Evolutionary conservation across 1,140 invertebrate genomes (phyloP), one percentile per base, ranked within the genome.

Genomic region (Lordiphosa stackelbergi): DNA sequence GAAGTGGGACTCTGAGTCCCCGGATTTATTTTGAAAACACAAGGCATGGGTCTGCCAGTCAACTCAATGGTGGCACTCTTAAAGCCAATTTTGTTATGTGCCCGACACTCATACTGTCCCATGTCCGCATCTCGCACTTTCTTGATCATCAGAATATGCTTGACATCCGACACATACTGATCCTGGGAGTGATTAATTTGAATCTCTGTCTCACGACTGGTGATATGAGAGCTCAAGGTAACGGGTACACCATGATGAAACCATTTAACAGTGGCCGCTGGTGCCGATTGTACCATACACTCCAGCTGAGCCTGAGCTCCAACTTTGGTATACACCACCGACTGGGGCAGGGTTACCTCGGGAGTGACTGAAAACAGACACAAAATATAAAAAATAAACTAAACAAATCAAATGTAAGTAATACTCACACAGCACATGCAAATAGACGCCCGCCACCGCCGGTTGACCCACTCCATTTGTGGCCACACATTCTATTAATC

Each of bases 101-200:
- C 95, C 22, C 91, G 89, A 85, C 95, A 96, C 0, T 92, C 91
- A 77, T 95, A 96, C 63, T 91, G 90, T 0, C 94, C 95, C 53
- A 95, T 92, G 86, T 96, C 94, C 1, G 88, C 88, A 38, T 89
- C 89, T 8, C 90, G 89, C 0, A 94, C 92, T n/a, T 90, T 91
- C 41, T 91, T 90, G 54, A 96, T 92, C 31, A 93, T 89, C 22
- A 96, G 85, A 64, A 90, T 90, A 65, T 95, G 90, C 31, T 90
- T 88, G 5, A 71, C 66, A 9, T 69, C 66, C 1, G 73, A 79
- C 6, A 81, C 71, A 43, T 86, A 86, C 24, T 70, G 68, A 0
- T 65, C 58, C 19, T 68, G 16, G 5, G 68, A 68, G 2, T 57
- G 64, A 37, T 69, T 87, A 2, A 40, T 24, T 9, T 61, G 56